Evolutionary conservation across 92 coral and sea anemone species (phyloP).

Genomic region (Blastomussa wellsi): DNA sequence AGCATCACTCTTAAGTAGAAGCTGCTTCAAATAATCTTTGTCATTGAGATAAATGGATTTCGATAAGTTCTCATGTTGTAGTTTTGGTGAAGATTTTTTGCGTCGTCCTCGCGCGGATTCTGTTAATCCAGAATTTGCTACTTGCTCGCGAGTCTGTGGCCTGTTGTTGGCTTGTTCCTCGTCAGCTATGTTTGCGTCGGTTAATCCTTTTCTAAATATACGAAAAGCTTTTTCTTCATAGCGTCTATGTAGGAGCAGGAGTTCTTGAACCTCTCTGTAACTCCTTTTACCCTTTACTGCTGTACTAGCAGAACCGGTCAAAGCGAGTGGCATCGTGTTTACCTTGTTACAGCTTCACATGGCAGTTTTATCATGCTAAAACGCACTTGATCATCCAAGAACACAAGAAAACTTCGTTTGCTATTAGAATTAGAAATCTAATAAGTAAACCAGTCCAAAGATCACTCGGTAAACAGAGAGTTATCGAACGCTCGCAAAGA

Average conservation of each 20-base stretch:
- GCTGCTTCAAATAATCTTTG: constrained; percentile 56
- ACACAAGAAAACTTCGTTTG: constrained; percentile 13
- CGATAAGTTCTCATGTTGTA: constrained; percentile 8
- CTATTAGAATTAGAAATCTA: not conserved
- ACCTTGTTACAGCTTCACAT: not conserved
- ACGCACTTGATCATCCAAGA: not conserved
- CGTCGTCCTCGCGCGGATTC: not conserved
- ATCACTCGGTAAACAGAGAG: constrained; percentile 4
- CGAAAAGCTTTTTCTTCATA: constrained; percentile 84
- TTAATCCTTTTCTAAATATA: constrained; percentile 63
- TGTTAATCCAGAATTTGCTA: not conserved
- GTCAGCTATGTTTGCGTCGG: constrained; percentile 39
- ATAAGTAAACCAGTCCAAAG: constrained; percentile 16
- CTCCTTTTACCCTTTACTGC: constrained; percentile 16
- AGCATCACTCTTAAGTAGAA: constrained; percentile 25
- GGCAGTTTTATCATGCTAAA: not conserved
- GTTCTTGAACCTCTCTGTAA: constrained; percentile 44
- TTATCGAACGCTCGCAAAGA: not conserved
- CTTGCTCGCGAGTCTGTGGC: not conserved
- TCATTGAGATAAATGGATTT: constrained; percentile 37
- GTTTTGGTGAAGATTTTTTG: constrained; percentile 33
- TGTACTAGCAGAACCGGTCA: constrained; percentile 8
- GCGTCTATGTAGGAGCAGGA: constrained; percentile 73
- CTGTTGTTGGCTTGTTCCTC: not conserved
- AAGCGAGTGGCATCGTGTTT: constrained; percentile 18